Conservation (phyloP, 35 echinoderm and acorn worm species). For the Apostichopus californicus region DNA sequence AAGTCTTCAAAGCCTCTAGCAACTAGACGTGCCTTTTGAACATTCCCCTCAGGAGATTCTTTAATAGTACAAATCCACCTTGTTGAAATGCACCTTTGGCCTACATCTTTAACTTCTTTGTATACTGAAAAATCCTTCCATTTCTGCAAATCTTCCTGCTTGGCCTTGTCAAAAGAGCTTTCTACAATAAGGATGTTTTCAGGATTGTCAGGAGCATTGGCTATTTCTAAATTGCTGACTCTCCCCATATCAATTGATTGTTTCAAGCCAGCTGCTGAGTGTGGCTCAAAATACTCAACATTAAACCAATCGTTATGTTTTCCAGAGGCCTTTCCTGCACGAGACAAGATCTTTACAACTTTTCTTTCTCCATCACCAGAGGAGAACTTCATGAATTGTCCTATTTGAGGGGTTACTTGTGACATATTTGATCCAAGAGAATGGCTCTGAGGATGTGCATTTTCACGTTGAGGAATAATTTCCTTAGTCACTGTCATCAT, state of each 20-base stretch:
- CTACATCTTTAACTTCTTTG: slow-evolving; percentile 26
- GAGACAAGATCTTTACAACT: not conserved
- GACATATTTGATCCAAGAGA: not conserved
- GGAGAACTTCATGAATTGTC: not conserved
- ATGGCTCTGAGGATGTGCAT: not conserved
- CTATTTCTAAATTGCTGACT: not conserved
- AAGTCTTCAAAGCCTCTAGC: slow-evolving; percentile 44
- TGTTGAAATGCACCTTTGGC: slow-evolving; percentile 27
- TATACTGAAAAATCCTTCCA: slow-evolving; percentile 34
- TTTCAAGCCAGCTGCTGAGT: not conserved
- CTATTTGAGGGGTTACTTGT: not conserved
- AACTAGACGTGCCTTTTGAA: slow-evolving; percentile 3
- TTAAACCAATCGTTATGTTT: not conserved
- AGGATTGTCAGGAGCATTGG: not conserved
- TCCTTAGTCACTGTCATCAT: too few species aligned
- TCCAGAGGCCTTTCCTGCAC: slow-evolving; percentile 2
- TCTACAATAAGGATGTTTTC: not conserved
- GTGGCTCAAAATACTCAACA: not conserved
- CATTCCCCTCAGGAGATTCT: not conserved
- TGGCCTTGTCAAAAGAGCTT: not conserved
- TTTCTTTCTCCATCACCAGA: not conserved
- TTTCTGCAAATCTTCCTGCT: slow-evolving; percentile 1
- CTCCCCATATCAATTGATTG: not conserved
- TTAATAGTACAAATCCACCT: slow-evolving; percentile 56
- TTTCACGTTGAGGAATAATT: not conserved